Conservation (phyloP, 2,113 vertebrate genomes). For the Myanophis thanlyinensis region DNA sequence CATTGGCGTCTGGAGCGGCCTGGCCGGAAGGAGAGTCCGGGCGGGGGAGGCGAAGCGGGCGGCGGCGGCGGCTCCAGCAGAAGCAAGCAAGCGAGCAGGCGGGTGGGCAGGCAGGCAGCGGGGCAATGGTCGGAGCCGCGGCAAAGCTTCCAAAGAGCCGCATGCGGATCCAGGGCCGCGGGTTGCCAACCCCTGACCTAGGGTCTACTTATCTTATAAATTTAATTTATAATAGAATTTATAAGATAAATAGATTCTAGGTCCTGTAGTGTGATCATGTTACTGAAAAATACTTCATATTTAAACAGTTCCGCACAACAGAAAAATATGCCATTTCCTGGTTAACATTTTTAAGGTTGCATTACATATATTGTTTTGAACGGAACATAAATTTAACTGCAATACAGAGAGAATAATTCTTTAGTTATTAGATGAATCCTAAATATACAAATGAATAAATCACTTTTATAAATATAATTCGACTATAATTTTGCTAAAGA, state of each 20-base stretch:
- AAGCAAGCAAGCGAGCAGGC: too few relatives aligned
- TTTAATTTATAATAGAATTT: not conserved
- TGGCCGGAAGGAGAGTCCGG: too few relatives aligned
- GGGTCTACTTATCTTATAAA: not conserved
- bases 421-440: not conserved
- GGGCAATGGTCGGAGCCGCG: too few relatives aligned
- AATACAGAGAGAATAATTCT: not conserved
- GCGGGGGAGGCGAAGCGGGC: too few relatives aligned
- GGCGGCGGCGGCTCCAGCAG: too few relatives aligned
- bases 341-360: not conserved
- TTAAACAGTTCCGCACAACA: not conserved
- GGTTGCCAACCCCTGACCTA: too few relatives aligned
- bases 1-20: too few relatives aligned
- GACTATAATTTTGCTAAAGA: not conserved
- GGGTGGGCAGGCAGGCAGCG: too few relatives aligned
- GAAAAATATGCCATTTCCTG: not conserved
- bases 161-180: too few relatives aligned
- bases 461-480: not conserved
- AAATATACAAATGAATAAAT: not conserved
- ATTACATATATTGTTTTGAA: not conserved
- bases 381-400: not conserved
- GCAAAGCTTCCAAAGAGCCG: too few relatives aligned
- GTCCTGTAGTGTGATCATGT: too few relatives aligned
- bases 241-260: too few relatives aligned
- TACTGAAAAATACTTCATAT: slow-evolving; percentile 5